Conservation (phyloP, 2,888 invertebrate genomes). For the Mimumesa dahlbomi region DNA sequence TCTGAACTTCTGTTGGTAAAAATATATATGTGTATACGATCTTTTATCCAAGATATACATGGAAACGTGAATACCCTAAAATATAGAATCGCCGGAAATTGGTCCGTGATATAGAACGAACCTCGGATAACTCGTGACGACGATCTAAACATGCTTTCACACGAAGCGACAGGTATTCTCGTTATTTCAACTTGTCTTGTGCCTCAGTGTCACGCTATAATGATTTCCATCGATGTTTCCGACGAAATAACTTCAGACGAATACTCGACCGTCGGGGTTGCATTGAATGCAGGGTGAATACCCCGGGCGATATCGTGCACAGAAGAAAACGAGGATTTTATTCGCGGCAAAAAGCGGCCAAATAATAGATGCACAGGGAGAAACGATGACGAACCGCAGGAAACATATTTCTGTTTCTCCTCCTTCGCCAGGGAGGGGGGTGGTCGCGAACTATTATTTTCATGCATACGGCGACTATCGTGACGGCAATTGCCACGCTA, state of each 20-base stretch:
- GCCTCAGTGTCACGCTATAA: neutral
- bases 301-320: neutral
- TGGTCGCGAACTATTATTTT: neutral
- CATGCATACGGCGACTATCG: neutral
- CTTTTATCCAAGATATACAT: too few species aligned
- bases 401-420: neutral
- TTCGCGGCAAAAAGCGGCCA: neutral
- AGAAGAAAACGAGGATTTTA: neutral
- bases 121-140: slow-evolving; percentile 28
- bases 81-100: slow-evolving; percentile 44
- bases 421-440: too few species aligned
- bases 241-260: neutral
- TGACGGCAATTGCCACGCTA: neutral
- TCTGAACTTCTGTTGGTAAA: neutral
- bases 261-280: too few species aligned
- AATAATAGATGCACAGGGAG: neutral
- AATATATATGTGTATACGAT: too few species aligned
- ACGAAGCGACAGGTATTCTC: neutral
- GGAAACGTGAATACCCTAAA: slow-evolving; percentile 15
- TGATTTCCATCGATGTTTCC: slow-evolving; percentile 2
- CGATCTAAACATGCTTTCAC: slow-evolving; percentile 38
- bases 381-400: slow-evolving; percentile 2
- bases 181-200: slow-evolving; percentile 10
- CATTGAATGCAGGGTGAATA: neutral
- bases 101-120: slow-evolving; percentile 12